Conservation (phyloP, 1,140 invertebrate species). For the Saccostrea cuccullata region DNA sequence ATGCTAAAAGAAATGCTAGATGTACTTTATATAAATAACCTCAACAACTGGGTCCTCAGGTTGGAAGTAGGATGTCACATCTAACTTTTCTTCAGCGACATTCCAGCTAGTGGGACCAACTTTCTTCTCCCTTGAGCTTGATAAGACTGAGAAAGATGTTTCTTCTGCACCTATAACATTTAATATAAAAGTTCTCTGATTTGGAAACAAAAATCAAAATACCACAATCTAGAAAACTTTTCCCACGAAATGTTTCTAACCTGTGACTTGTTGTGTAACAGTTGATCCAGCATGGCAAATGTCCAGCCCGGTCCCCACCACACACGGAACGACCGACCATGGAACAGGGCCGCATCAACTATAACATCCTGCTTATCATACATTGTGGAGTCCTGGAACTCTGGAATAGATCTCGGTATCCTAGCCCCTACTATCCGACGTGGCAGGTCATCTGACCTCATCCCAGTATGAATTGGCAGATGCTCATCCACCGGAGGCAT, state of each 20-base stretch:
- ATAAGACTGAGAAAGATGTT: slow-evolving; percentile 57
- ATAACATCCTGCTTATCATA: slow-evolving; percentile 79
- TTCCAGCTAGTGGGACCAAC: slow-evolving; percentile 60
- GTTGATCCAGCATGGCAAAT: slow-evolving; percentile 79
- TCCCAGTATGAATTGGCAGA: slow-evolving; percentile 70
- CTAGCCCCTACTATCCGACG: slow-evolving; percentile 66
- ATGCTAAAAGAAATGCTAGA: background rate
- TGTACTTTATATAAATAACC: slow-evolving; percentile 56
- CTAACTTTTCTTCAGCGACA: slow-evolving; percentile 65
- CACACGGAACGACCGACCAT: slow-evolving; percentile 85
- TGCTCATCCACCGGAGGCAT: slow-evolving; percentile 68
- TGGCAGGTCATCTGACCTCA: slow-evolving; percentile 66
- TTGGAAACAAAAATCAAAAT: background rate
- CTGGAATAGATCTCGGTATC: slow-evolving; percentile 64
- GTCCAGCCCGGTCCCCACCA: slow-evolving; percentile 87
- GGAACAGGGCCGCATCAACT: slow-evolving; percentile 83
- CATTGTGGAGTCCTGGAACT: slow-evolving; percentile 67
- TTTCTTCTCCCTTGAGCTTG: slow-evolving; percentile 46
- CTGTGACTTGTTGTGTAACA: background rate
- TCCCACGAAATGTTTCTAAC: background rate
- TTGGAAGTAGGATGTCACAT: slow-evolving; percentile 64
- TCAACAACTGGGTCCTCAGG: slow-evolving; percentile 61
- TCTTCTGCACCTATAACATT: slow-evolving; percentile 37
- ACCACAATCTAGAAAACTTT: background rate
- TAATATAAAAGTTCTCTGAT: background rate